Evolutionary conservation across 1,140 invertebrate species (phyloP), one percentile per base, ranked within the genome.

Genomic region (Arctopsyche grandis): DNA sequence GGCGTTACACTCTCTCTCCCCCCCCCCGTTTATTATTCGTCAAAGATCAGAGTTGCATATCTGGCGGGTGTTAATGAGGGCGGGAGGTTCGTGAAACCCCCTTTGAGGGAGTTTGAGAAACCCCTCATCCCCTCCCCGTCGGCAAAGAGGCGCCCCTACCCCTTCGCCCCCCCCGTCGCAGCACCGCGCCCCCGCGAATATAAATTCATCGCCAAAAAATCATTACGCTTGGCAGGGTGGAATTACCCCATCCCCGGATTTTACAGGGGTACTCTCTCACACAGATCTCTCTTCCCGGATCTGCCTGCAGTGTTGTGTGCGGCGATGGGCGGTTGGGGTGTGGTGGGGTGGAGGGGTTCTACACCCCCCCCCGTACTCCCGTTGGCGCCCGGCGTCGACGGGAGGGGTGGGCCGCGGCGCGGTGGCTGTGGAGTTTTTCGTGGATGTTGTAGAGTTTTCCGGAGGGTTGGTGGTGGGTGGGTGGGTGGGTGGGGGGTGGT

Each of bases 201-300:
- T 89, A 89, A 89, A 89, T 89, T 89, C 88, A 89, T 89, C 88
- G 88, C 88, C 88, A 89, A 89, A 89, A 89, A 89, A 89, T 89
- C 88, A 89, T 89, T 89, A 89, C 87, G 87, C 88, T 79, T 77
- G 70, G 81, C 77, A 86, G 86, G 88, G 87, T 87, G 87, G 87
- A 86, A 87, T 88, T 89, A 88, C 87, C 86, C 81, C 81, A 78
- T 75, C 79, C 76, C 74, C 56, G 52, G 26, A 76, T 43, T 76
- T 76, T 76, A 76, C 74, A 76, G 74, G 74, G 74, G 74, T 58
- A 63, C 70, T 16, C 58, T 60, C 58, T 69, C 26, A 16, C 66
- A 73, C 71, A 58, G 19, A 76, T 66, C 75, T 69, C 56, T 69
- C 75, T 60, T 60, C 73, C 56, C 9, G 73, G 73, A 38, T 75